A percentile compares a stretch with the other conserved stretches of the same genome.
phyloP scores from a whole-genome alignment of 1,140 invertebrate species.

The Argopecten irradians region DNA sequence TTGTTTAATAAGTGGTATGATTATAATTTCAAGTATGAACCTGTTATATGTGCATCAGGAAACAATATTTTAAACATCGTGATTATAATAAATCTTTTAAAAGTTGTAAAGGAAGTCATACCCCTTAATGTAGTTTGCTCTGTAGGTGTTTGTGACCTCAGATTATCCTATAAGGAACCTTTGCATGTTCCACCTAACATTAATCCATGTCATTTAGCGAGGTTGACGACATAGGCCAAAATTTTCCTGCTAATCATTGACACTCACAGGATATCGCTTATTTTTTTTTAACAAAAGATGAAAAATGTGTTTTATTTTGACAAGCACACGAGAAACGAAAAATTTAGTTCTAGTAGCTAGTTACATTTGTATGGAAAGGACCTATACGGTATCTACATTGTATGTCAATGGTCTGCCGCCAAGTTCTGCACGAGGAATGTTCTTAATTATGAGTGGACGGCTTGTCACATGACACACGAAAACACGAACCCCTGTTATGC shows the following conservation, averaged over 20 bases:
- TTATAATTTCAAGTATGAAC: background rate
- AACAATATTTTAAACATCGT: background rate
- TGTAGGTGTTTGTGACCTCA: background rate
- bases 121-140: background rate
- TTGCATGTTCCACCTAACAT: conserved; percentile 9
- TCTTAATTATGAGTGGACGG: background rate
- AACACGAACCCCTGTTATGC: background rate
- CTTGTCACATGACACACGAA: background rate
- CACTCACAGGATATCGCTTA: background rate
- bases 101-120: background rate
- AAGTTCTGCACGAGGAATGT: background rate
- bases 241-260: conserved; percentile 5
- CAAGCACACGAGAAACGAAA: background rate
- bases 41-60: background rate
- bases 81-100: background rate
- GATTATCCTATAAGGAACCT: background rate
- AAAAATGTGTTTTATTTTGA: background rate
- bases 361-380: background rate
- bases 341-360: background rate
- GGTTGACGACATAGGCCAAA: background rate
- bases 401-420: background rate
- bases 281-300: background rate
- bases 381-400: too few species aligned
- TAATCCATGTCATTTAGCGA: conserved; percentile 3
- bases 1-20: background rate